Conservation (phyloP, 2,888 invertebrate species). For the Scaptomyza reducta region DNA sequence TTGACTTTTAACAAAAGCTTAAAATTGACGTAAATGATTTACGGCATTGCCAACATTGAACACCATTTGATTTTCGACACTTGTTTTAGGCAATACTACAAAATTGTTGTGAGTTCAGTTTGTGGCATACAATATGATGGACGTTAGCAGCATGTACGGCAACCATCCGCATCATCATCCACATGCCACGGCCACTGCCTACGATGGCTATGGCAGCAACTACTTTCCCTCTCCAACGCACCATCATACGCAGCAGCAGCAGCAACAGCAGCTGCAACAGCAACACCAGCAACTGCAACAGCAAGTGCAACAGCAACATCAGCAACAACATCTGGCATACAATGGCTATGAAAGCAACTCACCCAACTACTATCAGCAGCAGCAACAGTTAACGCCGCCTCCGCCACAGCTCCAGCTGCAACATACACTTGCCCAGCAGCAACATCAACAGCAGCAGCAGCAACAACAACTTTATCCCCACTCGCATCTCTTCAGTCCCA, state of each 20-base stretch:
- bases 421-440: constrained; percentile 56
- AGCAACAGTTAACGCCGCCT: constrained; percentile 73
- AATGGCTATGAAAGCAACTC: constrained; percentile 78
- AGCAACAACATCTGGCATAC: constrained; percentile 74
- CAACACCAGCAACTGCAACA: constrained; percentile 63
- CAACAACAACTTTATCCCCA: constrained; percentile 80
- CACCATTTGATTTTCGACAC: neutral
- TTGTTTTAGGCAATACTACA: constrained; percentile 41
- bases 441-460: constrained; percentile 59
- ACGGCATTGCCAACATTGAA: constrained; percentile 8
- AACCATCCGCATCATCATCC: constrained; percentile 84
- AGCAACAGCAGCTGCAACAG: constrained; percentile 65
- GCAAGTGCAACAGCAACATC: constrained; percentile 54
- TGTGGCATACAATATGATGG: constrained; percentile 83
- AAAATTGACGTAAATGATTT: neutral
- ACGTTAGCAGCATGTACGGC: constrained; percentile 85
- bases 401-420: constrained; percentile 62
- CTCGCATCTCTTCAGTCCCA: constrained; percentile 84
- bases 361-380: constrained; percentile 70
- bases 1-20: neutral
- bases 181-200: constrained; percentile 76
- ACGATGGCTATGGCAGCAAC: constrained; percentile 80
- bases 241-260: constrained; percentile 56
- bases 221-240: constrained; percentile 72
- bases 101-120: constrained; percentile 40